These are phyloP conservation scores for Gasterosteus aculeatus DNA, from an alignment of 2,113 vertebrate genomes.

Conservation along the genomic window DNA sequence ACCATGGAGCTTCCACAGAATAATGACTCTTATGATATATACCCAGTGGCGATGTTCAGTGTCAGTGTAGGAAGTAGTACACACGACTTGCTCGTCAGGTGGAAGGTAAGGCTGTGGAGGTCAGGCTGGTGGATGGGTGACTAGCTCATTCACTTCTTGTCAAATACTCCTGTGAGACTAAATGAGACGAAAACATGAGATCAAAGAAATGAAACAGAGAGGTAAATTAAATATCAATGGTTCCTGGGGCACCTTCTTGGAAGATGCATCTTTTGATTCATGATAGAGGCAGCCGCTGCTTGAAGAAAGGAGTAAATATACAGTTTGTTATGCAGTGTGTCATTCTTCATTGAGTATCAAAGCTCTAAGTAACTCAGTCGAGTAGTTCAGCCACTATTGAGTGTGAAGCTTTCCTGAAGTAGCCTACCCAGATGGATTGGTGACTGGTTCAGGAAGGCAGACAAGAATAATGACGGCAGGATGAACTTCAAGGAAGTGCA, in stretches of 20 bases:
- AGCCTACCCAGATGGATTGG: conserved; percentile 85
- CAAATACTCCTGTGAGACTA: neutral
- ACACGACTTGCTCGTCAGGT: neutral
- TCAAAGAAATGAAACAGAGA: neutral
- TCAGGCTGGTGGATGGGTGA: neutral
- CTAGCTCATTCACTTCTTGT: neutral
- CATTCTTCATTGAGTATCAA: neutral
- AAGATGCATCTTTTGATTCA: neutral
- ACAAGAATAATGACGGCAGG: conserved; percentile 91
- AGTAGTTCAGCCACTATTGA: neutral
- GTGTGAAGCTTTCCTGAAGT: conserved; percentile 78
- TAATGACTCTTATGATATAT: neutral
- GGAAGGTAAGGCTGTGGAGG: neutral
- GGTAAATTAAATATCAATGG: neutral
- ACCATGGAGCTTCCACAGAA: neutral
- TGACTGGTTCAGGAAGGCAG: conserved; percentile 94
- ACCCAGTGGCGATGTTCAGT: neutral
- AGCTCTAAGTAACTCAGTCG: neutral
- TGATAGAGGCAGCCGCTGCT: neutral
- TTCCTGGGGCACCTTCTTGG: neutral
- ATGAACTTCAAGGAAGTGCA: conserved; percentile 93
- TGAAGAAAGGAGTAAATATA: neutral
- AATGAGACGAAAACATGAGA: neutral
- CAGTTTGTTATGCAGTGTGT: neutral
- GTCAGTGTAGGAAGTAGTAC: neutral